These are phyloP conservation scores for Tringa solitaria DNA, from an alignment of 2,113 vertebrate species.

Conservation along the genomic window DNA sequence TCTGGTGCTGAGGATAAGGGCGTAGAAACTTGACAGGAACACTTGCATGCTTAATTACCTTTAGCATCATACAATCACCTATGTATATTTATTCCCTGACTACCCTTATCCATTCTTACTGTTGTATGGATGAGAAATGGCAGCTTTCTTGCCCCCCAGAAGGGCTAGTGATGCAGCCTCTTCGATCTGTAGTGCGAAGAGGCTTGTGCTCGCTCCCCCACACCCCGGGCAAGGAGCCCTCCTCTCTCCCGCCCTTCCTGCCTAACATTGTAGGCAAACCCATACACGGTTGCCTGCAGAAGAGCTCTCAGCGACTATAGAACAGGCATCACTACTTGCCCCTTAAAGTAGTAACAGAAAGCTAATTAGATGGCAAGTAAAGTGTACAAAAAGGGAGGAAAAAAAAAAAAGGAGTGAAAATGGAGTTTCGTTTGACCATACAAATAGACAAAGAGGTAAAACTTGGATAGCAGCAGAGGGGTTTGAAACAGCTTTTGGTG, in stretches of 20 bases:
- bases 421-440: background rate
- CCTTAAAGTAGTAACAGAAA: conserved; percentile 17
- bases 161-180: background rate
- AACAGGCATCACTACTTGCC: background rate
- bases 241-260: background rate
- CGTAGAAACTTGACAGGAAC: background rate
- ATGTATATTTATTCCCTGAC: background rate
- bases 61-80: background rate
- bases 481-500: conserved; percentile 6
- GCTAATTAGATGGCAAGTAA: conserved; percentile 29
- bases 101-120: background rate
- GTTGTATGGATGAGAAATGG: background rate
- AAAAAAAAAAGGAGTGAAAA: conserved; percentile 8
- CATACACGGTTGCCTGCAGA: background rate
- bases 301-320: background rate
- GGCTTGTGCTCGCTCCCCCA: background rate
- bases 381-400: background rate
- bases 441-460: conserved; percentile 27
- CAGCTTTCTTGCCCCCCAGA: background rate
- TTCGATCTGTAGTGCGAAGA: background rate
- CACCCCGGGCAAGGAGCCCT: background rate
- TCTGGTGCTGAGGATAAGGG: fast-evolving
- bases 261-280: background rate
- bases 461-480: conserved; percentile 2
- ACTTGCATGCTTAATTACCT: background rate